phyloP scores from a whole-genome alignment of 2,888 invertebrate species.

The Serrognathus titanus region DNA sequence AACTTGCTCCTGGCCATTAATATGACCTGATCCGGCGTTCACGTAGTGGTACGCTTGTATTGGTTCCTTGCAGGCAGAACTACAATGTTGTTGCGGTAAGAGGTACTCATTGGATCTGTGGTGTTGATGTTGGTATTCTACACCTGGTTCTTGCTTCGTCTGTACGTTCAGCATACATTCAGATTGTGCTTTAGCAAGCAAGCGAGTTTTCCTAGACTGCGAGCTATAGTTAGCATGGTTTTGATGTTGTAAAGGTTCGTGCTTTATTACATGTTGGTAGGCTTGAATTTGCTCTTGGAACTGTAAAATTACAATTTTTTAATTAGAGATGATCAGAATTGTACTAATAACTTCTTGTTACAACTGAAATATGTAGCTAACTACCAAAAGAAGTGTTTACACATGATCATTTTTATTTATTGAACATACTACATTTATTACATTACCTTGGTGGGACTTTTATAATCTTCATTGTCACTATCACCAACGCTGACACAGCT shows the following conservation, averaged over 20 bases:
- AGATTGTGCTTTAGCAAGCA: conserved; percentile 82
- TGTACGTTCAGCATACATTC: conserved; percentile 62
- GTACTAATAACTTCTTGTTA: too few relatives aligned
- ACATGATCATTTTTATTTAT: neutral
- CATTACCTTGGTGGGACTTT: conserved; percentile 51
- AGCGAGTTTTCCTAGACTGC: conserved; percentile 84
- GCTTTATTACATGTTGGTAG: conserved; percentile 49
- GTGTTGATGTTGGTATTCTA: conserved; percentile 46
- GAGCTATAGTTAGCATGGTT: conserved; percentile 49
- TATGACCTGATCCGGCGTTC: conserved; percentile 46
- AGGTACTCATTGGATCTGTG: conserved; percentile 44
- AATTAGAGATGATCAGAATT: too few relatives aligned
- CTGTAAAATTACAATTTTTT: neutral
- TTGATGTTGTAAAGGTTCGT: conserved; percentile 48
- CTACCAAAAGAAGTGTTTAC: neutral
- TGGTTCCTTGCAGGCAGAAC: conserved; percentile 51
- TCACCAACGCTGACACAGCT: conserved; percentile 77
- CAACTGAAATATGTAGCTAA: neutral
- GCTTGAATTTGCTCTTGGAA: conserved; percentile 19
- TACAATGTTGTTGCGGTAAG: conserved; percentile 39
- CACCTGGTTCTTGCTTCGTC: conserved; percentile 61
- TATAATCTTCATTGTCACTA: conserved; percentile 67
- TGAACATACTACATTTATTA: neutral
- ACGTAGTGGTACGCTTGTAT: conserved; percentile 48
- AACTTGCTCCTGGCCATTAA: conserved; percentile 28